Percentiles rank a stretch among this genome's conserved stretches.
phyloP scores from a whole-genome alignment of 2,888 invertebrate genomes.

The Chaetoderma sp. region DNA sequence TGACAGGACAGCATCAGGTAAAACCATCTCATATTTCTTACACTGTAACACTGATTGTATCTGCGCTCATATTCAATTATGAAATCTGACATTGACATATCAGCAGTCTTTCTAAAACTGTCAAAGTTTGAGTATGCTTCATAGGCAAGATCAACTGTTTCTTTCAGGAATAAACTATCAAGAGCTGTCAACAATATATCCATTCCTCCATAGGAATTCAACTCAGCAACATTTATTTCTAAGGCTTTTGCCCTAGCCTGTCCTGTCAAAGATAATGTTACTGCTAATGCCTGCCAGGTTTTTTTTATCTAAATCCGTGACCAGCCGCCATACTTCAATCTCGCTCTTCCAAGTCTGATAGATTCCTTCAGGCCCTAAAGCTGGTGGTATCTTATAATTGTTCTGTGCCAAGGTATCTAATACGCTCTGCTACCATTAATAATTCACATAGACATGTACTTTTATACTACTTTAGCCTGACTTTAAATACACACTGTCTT shows the following conservation, averaged over 20 bases:
- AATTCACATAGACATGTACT: no score
- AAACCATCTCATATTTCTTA: not conserved
- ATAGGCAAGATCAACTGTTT: slow-evolving; percentile 1
- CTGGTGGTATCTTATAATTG: not conserved
- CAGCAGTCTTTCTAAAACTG: not conserved
- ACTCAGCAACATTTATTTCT: not conserved
- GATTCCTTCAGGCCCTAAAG: not conserved
- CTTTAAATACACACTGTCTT: no score
- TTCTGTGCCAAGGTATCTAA: not conserved
- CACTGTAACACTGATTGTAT: not conserved
- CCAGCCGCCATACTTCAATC: slow-evolving; percentile 8
- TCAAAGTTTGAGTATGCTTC: slow-evolving; percentile 12
- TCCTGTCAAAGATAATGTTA: slow-evolving; percentile 9
- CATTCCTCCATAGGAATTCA: slow-evolving; percentile 1
- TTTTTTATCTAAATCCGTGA: slow-evolving; percentile 12
- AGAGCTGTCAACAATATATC: not conserved
- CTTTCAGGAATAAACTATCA: not conserved
- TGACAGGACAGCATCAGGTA: not conserved
- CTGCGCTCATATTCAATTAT: no score
- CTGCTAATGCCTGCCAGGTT: slow-evolving; percentile 15
- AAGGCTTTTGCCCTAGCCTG: slow-evolving; percentile 9
- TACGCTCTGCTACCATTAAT: slow-evolving; percentile 2
- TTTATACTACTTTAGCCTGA: no score
- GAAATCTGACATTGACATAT: not conserved
- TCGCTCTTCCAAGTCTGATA: slow-evolving; percentile 13